These are phyloP conservation scores for Pipra filicauda DNA, from an alignment of 2,113 vertebrate genomes.

Conservation along the genomic window DNA sequence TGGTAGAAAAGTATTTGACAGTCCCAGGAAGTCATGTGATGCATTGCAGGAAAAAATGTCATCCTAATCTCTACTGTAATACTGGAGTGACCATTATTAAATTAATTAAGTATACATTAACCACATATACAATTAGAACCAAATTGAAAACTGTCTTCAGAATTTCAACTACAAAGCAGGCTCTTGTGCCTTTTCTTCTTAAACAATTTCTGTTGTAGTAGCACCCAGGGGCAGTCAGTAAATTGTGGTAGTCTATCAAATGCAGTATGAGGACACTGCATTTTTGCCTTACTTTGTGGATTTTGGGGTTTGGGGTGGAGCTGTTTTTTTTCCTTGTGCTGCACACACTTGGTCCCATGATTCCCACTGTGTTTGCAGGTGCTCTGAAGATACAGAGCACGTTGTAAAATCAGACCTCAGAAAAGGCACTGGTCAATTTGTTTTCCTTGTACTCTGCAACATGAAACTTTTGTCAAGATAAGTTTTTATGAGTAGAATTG, in stretches of 20 bases:
- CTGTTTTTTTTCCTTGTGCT: neutral
- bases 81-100: neutral
- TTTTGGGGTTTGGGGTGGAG: neutral
- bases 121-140: neutral
- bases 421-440: neutral
- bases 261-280: neutral
- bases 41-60: conserved; percentile 20
- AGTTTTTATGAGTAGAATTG: neutral
- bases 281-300: neutral
- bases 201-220: neutral
- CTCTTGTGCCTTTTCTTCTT: neutral
- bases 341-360: neutral
- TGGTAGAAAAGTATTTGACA: neutral
- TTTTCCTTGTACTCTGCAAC: neutral
- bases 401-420: neutral
- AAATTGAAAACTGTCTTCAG: neutral
- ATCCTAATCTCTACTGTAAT: neutral
- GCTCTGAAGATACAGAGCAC: neutral
- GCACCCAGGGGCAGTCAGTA: neutral
- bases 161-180: neutral
- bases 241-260: neutral
- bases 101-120: neutral
- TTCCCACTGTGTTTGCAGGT: neutral
- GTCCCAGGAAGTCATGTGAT: neutral
- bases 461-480: neutral